These are phyloP conservation scores for Acipenser oxyrinchus DNA, from an alignment of 2,797 vertebrate species.

Conservation along the genomic window DNA sequence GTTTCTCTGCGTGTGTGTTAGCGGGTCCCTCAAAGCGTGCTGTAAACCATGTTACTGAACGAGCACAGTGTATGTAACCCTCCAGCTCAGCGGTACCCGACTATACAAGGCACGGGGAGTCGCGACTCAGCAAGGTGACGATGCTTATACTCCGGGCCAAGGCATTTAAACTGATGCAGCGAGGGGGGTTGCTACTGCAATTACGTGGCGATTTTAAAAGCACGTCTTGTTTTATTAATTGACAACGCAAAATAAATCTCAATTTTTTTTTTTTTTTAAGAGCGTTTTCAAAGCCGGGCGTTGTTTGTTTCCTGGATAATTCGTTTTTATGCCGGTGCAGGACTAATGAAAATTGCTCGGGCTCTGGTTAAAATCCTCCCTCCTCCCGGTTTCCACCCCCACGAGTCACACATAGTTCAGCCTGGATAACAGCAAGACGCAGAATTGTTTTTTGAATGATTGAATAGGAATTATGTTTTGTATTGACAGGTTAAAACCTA, in stretches of 20 bases:
- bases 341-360: too few species aligned
- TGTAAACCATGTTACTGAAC: constrained; percentile 49
- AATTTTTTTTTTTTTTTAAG: constrained; percentile 11
- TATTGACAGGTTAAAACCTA: background rate
- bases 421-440: constrained; percentile 13
- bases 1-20: background rate
- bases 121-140: constrained; percentile 22
- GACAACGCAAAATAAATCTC: constrained; percentile 39
- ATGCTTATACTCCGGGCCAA: constrained; percentile 29
- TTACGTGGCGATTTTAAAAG: constrained; percentile 62
- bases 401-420: constrained; percentile 4
- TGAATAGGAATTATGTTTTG: constrained; percentile 13
- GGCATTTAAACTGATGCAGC: constrained; percentile 50
- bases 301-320: background rate
- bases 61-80: constrained; percentile 29
- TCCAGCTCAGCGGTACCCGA: constrained; percentile 13
- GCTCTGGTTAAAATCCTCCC: background rate
- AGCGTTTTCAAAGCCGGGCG: constrained; percentile 17
- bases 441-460: constrained; percentile 6
- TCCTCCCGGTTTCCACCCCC: background rate
- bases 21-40: constrained; percentile 23
- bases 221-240: constrained; percentile 54
- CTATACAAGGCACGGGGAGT: constrained; percentile 20
- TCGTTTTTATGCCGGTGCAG: too few species aligned
- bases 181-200: constrained; percentile 47